phyloP scores from a whole-genome alignment of 1,140 invertebrate genomes.

The Asobara japonica region DNA sequence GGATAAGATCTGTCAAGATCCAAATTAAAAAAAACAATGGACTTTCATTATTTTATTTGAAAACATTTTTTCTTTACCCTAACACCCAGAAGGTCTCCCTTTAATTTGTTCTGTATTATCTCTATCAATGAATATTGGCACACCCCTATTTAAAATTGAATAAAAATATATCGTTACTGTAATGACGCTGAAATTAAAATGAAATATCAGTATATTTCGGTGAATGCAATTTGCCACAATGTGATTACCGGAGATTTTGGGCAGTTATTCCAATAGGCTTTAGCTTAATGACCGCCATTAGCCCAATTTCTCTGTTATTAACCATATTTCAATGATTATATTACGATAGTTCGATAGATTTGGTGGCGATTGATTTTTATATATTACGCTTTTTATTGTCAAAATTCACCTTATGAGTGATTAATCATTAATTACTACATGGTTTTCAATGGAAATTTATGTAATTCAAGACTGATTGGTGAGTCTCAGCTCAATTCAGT shows the following conservation, averaged over 20 bases:
- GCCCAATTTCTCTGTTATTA: constrained; percentile 45
- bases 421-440: background rate
- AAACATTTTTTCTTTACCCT: too few species aligned
- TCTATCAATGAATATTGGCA: background rate
- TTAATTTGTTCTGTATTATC: background rate
- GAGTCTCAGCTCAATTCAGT: constrained; percentile 23
- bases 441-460: background rate
- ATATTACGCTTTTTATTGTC: too few species aligned
- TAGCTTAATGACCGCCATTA: constrained; percentile 46
- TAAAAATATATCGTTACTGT: background rate
- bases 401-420: too few species aligned
- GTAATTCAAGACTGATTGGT: constrained; percentile 32
- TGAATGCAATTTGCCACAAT: constrained; percentile 29
- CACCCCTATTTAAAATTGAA: background rate
- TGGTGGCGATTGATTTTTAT: too few species aligned
- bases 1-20: too few species aligned
- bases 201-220: background rate
- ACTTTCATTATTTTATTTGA: too few species aligned
- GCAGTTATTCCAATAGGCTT: constrained; percentile 51
- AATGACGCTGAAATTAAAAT: background rate
- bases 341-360: constrained; percentile 42
- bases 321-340: constrained; percentile 25
- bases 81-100: too few species aligned
- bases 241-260: constrained; percentile 55
- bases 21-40: too few species aligned